phyloP scores from a whole-genome alignment of 2,113 vertebrate species.

The Notothenia rossii region DNA sequence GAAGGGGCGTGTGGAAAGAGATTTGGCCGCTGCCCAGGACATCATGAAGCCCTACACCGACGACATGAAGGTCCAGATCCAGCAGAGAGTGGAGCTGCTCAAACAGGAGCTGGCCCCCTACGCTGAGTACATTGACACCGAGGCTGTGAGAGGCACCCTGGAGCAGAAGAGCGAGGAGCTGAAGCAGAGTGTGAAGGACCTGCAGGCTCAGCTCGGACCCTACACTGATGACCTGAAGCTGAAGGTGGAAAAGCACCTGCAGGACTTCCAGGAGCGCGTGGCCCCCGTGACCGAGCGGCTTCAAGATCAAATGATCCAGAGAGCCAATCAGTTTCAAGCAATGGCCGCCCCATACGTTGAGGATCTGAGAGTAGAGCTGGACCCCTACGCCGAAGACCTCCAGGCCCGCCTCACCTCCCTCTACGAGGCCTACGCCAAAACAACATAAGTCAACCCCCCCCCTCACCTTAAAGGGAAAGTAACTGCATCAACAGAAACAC shows the following conservation, averaged over 20 bases:
- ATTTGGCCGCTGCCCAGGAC: constrained; percentile 65
- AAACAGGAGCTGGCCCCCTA: constrained; percentile 67
- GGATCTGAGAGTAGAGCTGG: constrained; percentile 65
- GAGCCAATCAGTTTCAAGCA: constrained; percentile 61
- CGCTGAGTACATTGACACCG: constrained; percentile 58
- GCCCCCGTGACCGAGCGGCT: too few species aligned
- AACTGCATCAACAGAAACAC: constrained; percentile 9
- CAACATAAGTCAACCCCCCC: constrained; percentile 61
- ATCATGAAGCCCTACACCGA: constrained; percentile 80
- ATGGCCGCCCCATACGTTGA: constrained; percentile 73
- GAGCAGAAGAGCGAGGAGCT: constrained; percentile 75
- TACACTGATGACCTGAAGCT: constrained; percentile 68
- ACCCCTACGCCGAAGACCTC: constrained; percentile 76
- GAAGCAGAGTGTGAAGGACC: constrained; percentile 66
- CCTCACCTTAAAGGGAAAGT: constrained; percentile 24
- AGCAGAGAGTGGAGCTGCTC: constrained; percentile 80
- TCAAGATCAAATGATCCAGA: too few species aligned
- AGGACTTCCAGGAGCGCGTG: too few species aligned
- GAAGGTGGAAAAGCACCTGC: too few species aligned
- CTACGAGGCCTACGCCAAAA: constrained; percentile 68
- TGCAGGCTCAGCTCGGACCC: constrained; percentile 74
- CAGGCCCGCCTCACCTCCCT: constrained; percentile 62
- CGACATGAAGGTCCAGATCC: constrained; percentile 84
- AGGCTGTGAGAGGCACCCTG: constrained; percentile 68
- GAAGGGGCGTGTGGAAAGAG: constrained; percentile 70